A percentile compares a stretch with the other conserved stretches of the same genome.
Evolutionary conservation across 2,888 invertebrate species (phyloP).

Genomic region (Dorcus hopei): DNA sequence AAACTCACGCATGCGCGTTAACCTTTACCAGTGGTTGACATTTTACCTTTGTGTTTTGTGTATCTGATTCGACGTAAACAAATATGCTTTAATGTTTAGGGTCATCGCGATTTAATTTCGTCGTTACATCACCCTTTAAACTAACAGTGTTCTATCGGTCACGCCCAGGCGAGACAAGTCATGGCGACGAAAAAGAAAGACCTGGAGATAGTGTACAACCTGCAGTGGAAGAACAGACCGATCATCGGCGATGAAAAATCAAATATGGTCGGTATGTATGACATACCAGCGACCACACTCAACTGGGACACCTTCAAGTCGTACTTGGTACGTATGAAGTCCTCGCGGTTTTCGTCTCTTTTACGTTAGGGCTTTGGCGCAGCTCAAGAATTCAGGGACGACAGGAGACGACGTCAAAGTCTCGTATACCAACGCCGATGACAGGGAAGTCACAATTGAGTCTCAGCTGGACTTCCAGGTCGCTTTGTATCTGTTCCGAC

Average conservation of each 20-base stretch:
- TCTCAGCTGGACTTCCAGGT: constrained; percentile 49
- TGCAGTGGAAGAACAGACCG: constrained; percentile 47
- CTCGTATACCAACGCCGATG: constrained; percentile 47
- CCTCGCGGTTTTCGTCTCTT: not conserved
- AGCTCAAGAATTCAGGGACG: constrained; percentile 49
- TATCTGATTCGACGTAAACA: not conserved
- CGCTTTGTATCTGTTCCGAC: constrained; percentile 45
- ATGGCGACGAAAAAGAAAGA: constrained; percentile 36
- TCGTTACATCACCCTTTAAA: too few relatives aligned
- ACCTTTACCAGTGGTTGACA: too few relatives aligned
- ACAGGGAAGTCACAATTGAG: constrained; percentile 47
- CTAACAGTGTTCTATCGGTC: too few relatives aligned
- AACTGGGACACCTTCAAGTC: constrained; percentile 49
- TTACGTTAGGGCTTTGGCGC: constrained; percentile 14
- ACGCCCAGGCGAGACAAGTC: not conserved
- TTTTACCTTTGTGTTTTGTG: too few relatives aligned
- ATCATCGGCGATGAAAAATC: constrained; percentile 41
- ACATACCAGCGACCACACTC: constrained; percentile 46
- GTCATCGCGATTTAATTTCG: too few relatives aligned
- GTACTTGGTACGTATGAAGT: constrained; percentile 44
- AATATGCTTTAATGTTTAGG: not conserved
- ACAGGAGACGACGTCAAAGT: constrained; percentile 46
- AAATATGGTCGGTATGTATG: constrained; percentile 48
- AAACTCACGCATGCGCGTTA: too few relatives aligned
- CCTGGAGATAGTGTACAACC: constrained; percentile 47